phyloP scores from a whole-genome alignment of 2,797 vertebrate genomes.

The Amniataba percoides region DNA sequence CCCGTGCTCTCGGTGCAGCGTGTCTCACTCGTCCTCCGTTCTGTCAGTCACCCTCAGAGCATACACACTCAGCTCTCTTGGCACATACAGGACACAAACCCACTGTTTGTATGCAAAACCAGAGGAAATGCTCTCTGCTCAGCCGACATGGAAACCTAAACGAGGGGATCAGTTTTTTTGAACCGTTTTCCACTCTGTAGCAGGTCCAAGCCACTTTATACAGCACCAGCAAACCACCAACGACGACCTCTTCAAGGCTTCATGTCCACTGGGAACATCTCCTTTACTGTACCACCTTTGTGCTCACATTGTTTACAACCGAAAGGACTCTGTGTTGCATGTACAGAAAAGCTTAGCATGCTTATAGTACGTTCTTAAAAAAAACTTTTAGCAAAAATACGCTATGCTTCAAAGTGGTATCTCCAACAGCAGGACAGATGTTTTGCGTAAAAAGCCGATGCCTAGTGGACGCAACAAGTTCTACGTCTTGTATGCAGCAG shows the following conservation, averaged over 20 bases:
- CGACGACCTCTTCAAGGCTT: slow-evolving; percentile 37
- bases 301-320: slow-evolving; percentile 44
- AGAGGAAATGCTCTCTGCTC: slow-evolving; percentile 39
- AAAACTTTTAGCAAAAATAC: slow-evolving; percentile 36
- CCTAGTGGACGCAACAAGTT: slow-evolving; percentile 25
- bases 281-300: slow-evolving; percentile 19
- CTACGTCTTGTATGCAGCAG: slow-evolving; percentile 55
- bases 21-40: slow-evolving; percentile 31
- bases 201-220: slow-evolving; percentile 64
- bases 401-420: slow-evolving; percentile 30
- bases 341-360: slow-evolving; percentile 64
- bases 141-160: slow-evolving; percentile 30
- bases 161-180: slow-evolving; percentile 20
- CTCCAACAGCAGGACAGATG: slow-evolving; percentile 18
- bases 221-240: slow-evolving; percentile 65
- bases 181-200: slow-evolving; percentile 44
- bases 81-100: slow-evolving; percentile 36
- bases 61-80: slow-evolving; percentile 29
- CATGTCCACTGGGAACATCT: slow-evolving; percentile 43
- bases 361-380: slow-evolving; percentile 37
- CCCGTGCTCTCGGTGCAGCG: slow-evolving; percentile 9
- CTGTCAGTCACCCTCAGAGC: slow-evolving; percentile 25
- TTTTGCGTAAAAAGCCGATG: slow-evolving; percentile 36
- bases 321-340: slow-evolving; percentile 54
- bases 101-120: slow-evolving; percentile 53